Base-by-base conservation (phyloP, 2,797 vertebrate species). In the Bradypus variegatus region DNA sequence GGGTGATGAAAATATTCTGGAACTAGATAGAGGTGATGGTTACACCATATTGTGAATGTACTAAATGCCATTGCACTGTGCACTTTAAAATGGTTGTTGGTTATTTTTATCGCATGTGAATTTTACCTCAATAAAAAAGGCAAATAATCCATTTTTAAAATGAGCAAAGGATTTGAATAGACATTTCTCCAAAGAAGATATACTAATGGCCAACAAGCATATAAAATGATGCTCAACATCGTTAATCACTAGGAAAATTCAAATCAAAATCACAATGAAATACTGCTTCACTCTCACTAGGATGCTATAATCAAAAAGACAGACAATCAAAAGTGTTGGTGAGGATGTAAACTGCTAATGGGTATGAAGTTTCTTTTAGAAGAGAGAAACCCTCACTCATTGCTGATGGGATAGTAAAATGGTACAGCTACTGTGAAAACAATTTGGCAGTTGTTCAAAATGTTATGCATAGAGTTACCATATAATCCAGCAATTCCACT, bases 301-400 rank as follows among this genome's bases (percentile, higher is more conserved):
- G 62, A 27, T 18, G 50, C 86, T 85, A 4, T 79, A 36, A 19
- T 38, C 45, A 14, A 36, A 72, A 62, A 86, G 50, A 81, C 6
- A 58, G 90, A 92, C 90, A 91, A 84, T 87, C 64, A 55, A 85
- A 91, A 95, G 91, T 92, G 50, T 50, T 50, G 50, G 50, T 50
- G 80, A 93, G 93, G 41, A 67, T 36, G 36, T 31, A 58, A 73
- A 75, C 41, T 45, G 41, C 41, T 45, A 8, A 45, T 45, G 41
- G 41, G 41, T 45, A 45, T 45, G 41, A 45, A 45, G 41, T 45
- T 45, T 45, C 41, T 45, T 45, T 45, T 45, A 45, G 41, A 45
- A 45, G 41, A 45, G 41, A 45, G 41, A 78, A 75, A 92, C 38
- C n/a, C 62, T 77, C 65, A 53, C 7, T 5, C 23, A 8, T 15